Evolutionary conservation across 2,888 invertebrate genomes (phyloP), one percentile per base, ranked within the genome.

Genomic region (Torymus texanus): DNA sequence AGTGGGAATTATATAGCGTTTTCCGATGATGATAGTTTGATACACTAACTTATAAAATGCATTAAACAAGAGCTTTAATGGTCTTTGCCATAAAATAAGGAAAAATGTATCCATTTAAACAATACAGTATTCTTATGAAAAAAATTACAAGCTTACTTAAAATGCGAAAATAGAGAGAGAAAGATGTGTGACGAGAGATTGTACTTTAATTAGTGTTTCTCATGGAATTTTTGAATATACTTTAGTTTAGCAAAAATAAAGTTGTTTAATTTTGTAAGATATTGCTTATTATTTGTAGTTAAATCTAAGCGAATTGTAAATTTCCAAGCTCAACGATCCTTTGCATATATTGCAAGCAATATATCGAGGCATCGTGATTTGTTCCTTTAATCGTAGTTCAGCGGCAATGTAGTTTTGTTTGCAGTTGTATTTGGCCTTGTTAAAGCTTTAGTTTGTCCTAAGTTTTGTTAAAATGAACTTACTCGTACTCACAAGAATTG

Each of bases 371-470:
- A 18, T 29, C 67, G 71, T 77, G 61, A 80, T 80, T 82, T 82
- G 82, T 56, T 56, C n/a, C 56, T 16, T 61, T 75, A 75, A 53
- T 78, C 75, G 65, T 78, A 82, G 78, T 82, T 82, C 75, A 75
- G 53, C 51, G 14, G 66, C 70, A 80, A 75, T 73, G 71, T 80
- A 82, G 73, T 80, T 82, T 75, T 78, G 80, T 80, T 82, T 78
- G 78, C 78, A 75, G 59, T 79, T 70, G 63, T 72, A 72, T 80
- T 80, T 80, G 82, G 65, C 70, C 75, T 80, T 80, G 82, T 82
- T 82, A 78, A 79, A 81, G 73, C 77, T 80, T 81, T 80, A 77
- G 74, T 81, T 81, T 77, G 75, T 10, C 71, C 51, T 76, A 79
- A 79, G 74, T 76, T 81, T 65, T 81, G 81, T 81, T 79, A 51